phyloP scores from a whole-genome alignment of 2,113 vertebrate species.

The Aphyosemion australe region DNA sequence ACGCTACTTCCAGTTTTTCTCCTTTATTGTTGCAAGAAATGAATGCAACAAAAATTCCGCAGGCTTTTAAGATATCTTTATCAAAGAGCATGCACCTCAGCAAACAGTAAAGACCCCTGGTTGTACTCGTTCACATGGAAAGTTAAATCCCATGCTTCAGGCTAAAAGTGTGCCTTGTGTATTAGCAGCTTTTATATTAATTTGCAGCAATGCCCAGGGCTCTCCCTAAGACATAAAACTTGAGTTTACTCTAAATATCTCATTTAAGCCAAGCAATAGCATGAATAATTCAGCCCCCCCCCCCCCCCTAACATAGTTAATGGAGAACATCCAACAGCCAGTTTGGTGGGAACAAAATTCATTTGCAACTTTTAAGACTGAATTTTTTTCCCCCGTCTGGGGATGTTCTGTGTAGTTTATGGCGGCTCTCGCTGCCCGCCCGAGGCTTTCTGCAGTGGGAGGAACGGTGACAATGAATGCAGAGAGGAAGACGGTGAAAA shows the following conservation, averaged over 20 bases:
- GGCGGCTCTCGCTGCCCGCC: background rate
- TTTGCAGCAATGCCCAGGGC: slow-evolving; percentile 15
- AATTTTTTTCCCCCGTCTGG: background rate
- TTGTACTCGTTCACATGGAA: background rate
- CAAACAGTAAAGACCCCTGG: background rate
- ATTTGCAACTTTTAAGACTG: slow-evolving; percentile 34
- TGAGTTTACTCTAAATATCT: slow-evolving; percentile 60
- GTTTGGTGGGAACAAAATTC: slow-evolving; percentile 45
- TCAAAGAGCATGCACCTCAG: background rate
- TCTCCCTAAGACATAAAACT: slow-evolving; percentile 40
- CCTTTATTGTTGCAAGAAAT: background rate
- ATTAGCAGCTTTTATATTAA: slow-evolving; percentile 2
- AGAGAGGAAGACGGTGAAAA: slow-evolving; percentile 2
- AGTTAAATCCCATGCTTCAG: slow-evolving; percentile 1
- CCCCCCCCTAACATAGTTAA: slow-evolving; percentile 35
- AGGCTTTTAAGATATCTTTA: background rate
- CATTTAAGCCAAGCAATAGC: slow-evolving; percentile 56
- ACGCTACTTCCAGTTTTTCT: background rate
- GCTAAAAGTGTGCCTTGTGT: slow-evolving; percentile 8
- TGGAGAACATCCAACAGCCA: slow-evolving; percentile 41
- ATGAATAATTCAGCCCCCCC: slow-evolving; percentile 71
- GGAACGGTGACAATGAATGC: slow-evolving; percentile 4
- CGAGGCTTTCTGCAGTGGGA: slow-evolving; percentile 12
- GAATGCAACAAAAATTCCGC: background rate
- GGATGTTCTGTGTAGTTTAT: slow-evolving; percentile 35